Percentiles rank a stretch among this genome's conserved stretches.
Conservation (phyloP, 2,888 invertebrate species). For the Theretra japonica region DNA sequence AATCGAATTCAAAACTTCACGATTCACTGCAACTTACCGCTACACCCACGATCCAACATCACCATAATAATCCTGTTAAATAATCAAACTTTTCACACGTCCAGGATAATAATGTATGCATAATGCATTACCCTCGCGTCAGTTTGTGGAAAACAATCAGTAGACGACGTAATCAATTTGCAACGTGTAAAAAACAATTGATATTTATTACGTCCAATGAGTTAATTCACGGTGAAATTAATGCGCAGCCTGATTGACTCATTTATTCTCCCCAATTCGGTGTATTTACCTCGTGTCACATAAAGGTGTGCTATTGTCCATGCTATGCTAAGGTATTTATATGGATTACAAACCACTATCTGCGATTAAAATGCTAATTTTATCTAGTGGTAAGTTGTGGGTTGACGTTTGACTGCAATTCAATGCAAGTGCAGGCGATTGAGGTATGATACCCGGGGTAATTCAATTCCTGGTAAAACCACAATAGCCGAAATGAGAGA, state of each 20-base stretch:
- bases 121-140: slow-evolving; percentile 36
- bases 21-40: no score
- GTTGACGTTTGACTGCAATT: no score
- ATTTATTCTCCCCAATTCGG: slow-evolving; percentile 53
- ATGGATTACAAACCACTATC: background rate
- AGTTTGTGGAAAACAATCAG: slow-evolving; percentile 31
- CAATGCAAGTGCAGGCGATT: no score
- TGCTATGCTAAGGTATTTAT: slow-evolving; percentile 36
- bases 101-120: slow-evolving; percentile 37
- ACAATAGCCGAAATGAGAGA: no score
- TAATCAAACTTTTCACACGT: slow-evolving; percentile 35
- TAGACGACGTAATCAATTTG: slow-evolving; percentile 34
- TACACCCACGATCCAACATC: background rate
- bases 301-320: slow-evolving; percentile 36
- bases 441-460: no score
- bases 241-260: slow-evolving; percentile 53
- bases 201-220: slow-evolving; percentile 44
- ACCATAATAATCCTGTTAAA: background rate
- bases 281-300: slow-evolving; percentile 46
- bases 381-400: no score
- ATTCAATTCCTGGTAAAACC: no score
- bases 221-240: slow-evolving; percentile 51
- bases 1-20: no score
- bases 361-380: no score
- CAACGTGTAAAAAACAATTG: slow-evolving; percentile 43